Conservation (phyloP, 2,113 vertebrate species). For the Lynx canadensis region DNA sequence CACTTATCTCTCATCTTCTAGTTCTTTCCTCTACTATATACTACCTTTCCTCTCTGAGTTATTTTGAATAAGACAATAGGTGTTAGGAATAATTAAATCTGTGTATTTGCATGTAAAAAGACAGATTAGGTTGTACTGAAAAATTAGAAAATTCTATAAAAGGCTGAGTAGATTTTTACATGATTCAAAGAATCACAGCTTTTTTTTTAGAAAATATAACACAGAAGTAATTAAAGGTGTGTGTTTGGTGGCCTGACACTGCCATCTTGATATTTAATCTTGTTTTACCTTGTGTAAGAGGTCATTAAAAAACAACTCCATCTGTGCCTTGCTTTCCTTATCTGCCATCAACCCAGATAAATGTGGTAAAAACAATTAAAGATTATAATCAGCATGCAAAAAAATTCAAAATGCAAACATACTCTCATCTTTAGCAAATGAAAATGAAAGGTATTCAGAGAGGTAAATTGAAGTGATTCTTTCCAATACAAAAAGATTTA, state of each 20-base stretch:
- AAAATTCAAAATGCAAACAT: constrained; percentile 38
- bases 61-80: neutral
- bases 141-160: constrained; percentile 21
- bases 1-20: neutral
- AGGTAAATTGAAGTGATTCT: neutral
- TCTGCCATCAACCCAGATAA: neutral
- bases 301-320: neutral
- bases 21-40: neutral
- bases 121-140: neutral
- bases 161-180: neutral
- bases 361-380: constrained; percentile 13
- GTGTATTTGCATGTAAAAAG: neutral
- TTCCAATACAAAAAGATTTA: neutral
- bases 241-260: neutral
- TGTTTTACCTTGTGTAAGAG: neutral
- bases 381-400: neutral
- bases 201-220: neutral
- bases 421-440: neutral
- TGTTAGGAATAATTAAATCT: neutral
- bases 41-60: neutral
- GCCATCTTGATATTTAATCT: neutral
- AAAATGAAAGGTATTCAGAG: constrained; percentile 28
- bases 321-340: neutral
- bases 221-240: neutral
- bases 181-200: constrained; percentile 6